phyloP scores from a whole-genome alignment of 1,140 invertebrate species.

The Meteorus sp. region DNA sequence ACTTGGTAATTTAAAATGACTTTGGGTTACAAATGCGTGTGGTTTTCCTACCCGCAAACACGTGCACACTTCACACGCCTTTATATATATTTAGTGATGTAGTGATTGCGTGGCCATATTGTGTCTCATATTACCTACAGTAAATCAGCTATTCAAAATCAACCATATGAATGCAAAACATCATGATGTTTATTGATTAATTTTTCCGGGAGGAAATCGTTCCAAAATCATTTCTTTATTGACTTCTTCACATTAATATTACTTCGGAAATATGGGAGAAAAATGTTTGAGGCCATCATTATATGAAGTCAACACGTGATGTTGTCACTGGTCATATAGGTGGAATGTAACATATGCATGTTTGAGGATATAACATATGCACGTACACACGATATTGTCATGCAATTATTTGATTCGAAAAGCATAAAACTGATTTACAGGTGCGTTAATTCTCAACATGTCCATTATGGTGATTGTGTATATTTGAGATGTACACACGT shows the following conservation, averaged over 20 bases:
- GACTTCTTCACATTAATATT: too few relatives aligned
- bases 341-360: background rate
- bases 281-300: too few relatives aligned
- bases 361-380: constrained; percentile 8
- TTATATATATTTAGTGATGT: constrained; percentile 31
- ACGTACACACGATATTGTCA: constrained; percentile 11
- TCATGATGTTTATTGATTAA: too few relatives aligned
- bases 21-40: constrained; percentile 15
- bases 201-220: too few relatives aligned
- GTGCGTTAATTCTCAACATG: constrained; percentile 33
- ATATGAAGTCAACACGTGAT: constrained; percentile 10
- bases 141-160: too few relatives aligned
- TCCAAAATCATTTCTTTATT: too few relatives aligned
- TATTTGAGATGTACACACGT: constrained; percentile 13
- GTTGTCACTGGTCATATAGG: too few relatives aligned
- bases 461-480: constrained; percentile 14
- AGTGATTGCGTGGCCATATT: constrained; percentile 54
- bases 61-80: constrained; percentile 49
- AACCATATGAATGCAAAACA: background rate
- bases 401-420: constrained; percentile 22
- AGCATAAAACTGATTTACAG: constrained; percentile 34
- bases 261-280: too few relatives aligned
- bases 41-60: constrained; percentile 26
- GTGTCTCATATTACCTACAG: too few relatives aligned
- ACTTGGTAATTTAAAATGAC: constrained; percentile 42